Evolutionary conservation across 2,113 vertebrate species (phyloP), one percentile per base, ranked within the genome.

Genomic region (Rousettus leschenaultii): DNA sequence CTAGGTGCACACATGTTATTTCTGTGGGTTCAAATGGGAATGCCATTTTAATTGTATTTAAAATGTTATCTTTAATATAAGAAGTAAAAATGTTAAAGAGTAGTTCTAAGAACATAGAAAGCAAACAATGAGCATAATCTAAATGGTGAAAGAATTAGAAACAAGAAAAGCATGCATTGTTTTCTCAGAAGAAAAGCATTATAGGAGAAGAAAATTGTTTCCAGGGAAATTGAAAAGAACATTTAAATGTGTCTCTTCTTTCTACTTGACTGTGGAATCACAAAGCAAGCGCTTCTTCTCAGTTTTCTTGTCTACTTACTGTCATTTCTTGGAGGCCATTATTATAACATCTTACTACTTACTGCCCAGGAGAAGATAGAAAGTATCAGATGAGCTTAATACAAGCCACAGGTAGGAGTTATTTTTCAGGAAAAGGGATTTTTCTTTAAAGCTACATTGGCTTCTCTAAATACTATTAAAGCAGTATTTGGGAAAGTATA

Each of bases 1-100:
- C 83, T 79, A 91, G 94, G 96, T 85, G 87, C 86, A 75, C 66
- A 63, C 28, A 40, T 40, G 74, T 74, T 66, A 78, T 77, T 97
- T 91, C 59, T 70, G 3, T 11, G 40, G 91, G 95, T 78, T 87
- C 91, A 96, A 77, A 90, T 40, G 65, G 75, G 75, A 97, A 96
- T 75, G 91, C 82, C 93, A 84, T 85, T 93, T 95, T 94, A 94
- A 96, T 96, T 96, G 94, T 94, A 89, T 86, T 96, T 95, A 93
- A 97, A 97, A 92, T 83, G 89, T 86, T 95, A 82, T 43, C 93
- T 84, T 94, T 91, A 38, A 59, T 84, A 55, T 38, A 33, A 26
- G 21, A 40, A 94, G 21, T 55, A 68, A 96, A 93, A 79, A 65
- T 53, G 59, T 66, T 94, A 94, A 61, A 96, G 94, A 94, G 63